Conservation (phyloP, 1,140 invertebrate genomes). For the Babylonia areolata region DNA sequence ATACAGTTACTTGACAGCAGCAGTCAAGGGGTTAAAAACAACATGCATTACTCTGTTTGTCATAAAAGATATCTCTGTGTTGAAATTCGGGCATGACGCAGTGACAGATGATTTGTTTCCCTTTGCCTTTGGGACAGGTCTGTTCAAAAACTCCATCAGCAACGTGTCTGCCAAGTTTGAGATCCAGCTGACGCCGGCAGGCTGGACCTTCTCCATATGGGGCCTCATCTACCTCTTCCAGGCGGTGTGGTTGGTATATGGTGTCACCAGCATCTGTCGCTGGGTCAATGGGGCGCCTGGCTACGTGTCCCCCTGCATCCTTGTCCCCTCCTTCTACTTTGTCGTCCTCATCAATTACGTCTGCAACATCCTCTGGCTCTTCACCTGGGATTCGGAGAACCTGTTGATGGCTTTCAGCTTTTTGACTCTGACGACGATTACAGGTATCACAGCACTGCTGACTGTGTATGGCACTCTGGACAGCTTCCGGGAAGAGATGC, state of each 20-base stretch:
- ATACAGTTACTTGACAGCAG: no score
- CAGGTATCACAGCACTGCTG: conserved; percentile 59
- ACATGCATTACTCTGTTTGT: background rate
- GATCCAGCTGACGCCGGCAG: conserved; percentile 67
- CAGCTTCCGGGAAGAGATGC: conserved; percentile 45
- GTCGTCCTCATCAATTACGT: conserved; percentile 58
- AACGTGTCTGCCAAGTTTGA: conserved; percentile 59
- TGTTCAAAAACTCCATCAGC: conserved; percentile 61
- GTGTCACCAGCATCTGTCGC: conserved; percentile 58
- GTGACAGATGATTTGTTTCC: no score
- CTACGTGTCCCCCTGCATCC: conserved; percentile 55
- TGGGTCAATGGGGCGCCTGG: conserved; percentile 49
- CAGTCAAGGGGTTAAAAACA: no score
- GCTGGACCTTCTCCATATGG: conserved; percentile 71
- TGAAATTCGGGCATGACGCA: no score
- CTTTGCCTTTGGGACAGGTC: conserved; percentile 48
- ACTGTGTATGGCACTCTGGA: conserved; percentile 55
- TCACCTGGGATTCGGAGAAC: conserved; percentile 63
- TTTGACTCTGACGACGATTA: conserved; percentile 53
- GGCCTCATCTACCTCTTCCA: conserved; percentile 70
- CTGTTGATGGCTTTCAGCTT: conserved; percentile 48
- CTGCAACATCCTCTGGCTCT: conserved; percentile 67
- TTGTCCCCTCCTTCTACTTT: conserved; percentile 50
- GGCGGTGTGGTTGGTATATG: conserved; percentile 60
- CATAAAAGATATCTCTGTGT: background rate